A percentile compares a stretch with the other conserved stretches of the same genome.
phyloP scores from a whole-genome alignment of 2,113 vertebrate genomes.

The Phaethon lepturus region DNA sequence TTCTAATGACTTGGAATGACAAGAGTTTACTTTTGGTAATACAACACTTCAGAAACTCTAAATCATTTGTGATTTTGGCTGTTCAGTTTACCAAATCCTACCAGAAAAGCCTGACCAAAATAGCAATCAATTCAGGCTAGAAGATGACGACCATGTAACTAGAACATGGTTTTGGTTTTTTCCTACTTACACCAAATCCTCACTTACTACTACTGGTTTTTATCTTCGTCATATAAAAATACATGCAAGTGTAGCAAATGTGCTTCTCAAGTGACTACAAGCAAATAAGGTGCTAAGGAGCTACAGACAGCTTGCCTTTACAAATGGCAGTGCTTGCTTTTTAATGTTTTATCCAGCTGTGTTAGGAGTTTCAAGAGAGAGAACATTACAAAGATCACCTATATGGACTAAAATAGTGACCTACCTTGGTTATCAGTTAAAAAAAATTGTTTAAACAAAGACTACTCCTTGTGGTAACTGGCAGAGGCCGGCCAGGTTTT shows the following conservation, averaged over 20 bases:
- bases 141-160: neutral
- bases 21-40: neutral
- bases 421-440: neutral
- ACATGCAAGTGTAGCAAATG: neutral
- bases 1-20: neutral
- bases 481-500: neutral
- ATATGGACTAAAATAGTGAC: neutral
- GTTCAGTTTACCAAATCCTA: neutral
- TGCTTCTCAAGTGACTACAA: neutral
- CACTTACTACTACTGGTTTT: neutral
- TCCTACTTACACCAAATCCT: neutral
- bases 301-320: neutral
- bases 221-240: neutral
- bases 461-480: neutral
- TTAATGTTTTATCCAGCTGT: neutral
- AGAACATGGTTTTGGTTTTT: neutral
- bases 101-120: neutral
- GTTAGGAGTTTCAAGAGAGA: neutral
- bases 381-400: neutral
- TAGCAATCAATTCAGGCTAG: neutral
- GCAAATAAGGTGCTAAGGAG: neutral
- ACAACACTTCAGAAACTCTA: neutral
- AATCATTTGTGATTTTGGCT: neutral
- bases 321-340: neutral
- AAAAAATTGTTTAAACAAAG: neutral